These are phyloP conservation scores for Stegodyphus mimosarum DNA, from an alignment of 1,140 invertebrate genomes.

Conservation along the genomic window DNA sequence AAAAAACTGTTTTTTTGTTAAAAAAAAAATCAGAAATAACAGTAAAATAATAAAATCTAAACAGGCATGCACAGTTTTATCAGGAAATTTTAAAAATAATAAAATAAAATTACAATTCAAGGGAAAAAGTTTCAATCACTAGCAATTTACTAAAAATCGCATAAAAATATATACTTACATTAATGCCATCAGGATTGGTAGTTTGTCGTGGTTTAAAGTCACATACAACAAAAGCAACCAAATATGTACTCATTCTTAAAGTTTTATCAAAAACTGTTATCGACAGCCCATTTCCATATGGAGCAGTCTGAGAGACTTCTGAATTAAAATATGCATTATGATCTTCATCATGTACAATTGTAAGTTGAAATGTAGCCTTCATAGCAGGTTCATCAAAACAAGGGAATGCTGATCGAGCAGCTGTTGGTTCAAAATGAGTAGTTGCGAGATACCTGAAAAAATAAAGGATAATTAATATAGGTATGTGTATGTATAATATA, in stretches of 20 bases:
- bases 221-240: conserved; percentile 92
- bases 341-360: conserved; percentile 86
- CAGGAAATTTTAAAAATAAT: too few relatives aligned
- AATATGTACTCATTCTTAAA: conserved; percentile 96
- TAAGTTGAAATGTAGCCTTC: conserved; percentile 91
- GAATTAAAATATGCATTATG: conserved; percentile 86
- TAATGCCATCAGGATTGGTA: conserved; percentile 37
- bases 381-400: conserved; percentile 97
- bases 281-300: conserved; percentile 52
- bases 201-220: conserved; percentile 74
- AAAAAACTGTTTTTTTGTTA: too few relatives aligned
- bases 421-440: conserved; percentile 95
- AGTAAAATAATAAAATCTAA: too few relatives aligned
- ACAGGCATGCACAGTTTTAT: too few relatives aligned
- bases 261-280: conserved; percentile 82
- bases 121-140: neutral
- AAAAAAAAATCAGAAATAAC: too few relatives aligned
- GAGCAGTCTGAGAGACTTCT: conserved; percentile 20
- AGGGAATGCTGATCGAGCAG: conserved; percentile 93
- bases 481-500: neutral
- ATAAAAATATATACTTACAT: conserved; percentile 29
- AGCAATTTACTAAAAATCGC: neutral
- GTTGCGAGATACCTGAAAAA: conserved; percentile 84
- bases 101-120: too few relatives aligned
- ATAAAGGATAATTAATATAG: neutral